A percentile compares a stretch with the other conserved stretches of the same genome.
These are phyloP conservation scores for Nymphicus hollandicus DNA, from an alignment of 2,113 vertebrate genomes.

Conservation along the genomic window DNA sequence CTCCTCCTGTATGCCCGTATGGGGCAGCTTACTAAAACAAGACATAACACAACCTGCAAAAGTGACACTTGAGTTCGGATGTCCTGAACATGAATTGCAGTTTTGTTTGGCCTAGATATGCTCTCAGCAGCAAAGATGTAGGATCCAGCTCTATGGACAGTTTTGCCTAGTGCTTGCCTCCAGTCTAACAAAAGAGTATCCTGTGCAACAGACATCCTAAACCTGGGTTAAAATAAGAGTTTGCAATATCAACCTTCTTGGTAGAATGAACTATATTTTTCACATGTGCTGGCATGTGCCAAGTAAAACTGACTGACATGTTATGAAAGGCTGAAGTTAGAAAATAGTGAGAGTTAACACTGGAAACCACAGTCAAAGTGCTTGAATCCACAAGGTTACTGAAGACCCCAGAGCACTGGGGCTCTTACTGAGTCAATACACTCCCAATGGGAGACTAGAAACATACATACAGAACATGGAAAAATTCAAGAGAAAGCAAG, in stretches of 20 bases:
- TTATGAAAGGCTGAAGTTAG: background rate
- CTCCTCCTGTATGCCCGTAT: accelerated
- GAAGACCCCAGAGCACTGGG: background rate
- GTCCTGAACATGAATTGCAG: no score
- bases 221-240: background rate
- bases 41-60: background rate
- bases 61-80: background rate
- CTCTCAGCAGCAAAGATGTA: background rate
- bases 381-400: background rate
- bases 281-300: background rate
- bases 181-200: accelerated
- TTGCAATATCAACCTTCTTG: background rate
- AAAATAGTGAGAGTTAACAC: background rate
- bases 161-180: background rate
- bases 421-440: background rate
- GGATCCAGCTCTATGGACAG: background rate
- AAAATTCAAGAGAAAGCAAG: background rate
- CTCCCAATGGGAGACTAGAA: background rate
- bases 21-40: background rate
- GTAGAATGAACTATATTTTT: background rate
- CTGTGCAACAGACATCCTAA: background rate
- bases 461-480: background rate
- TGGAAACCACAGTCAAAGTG: background rate
- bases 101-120: background rate
- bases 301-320: background rate